Evolutionary conservation across 2,113 vertebrate species (phyloP).

Genomic region (Calidris pugnax): DNA sequence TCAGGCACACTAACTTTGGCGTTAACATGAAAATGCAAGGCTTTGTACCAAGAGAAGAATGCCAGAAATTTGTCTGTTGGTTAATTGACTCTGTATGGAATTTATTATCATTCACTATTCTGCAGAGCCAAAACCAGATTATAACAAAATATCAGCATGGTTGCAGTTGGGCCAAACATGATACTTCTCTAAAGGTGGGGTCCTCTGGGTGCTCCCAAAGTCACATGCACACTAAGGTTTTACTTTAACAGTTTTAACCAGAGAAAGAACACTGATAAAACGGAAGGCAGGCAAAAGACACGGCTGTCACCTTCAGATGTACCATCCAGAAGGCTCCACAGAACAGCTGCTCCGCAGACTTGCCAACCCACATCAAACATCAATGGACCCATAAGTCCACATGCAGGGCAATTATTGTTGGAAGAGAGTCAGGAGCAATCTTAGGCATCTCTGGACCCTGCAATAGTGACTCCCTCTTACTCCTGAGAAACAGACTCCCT

Average conservation of each 20-base stretch:
- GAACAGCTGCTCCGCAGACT: not conserved
- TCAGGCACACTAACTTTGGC: not conserved
- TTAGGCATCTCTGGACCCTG: not conserved
- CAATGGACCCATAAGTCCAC: fast-evolving
- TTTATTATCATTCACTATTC: too few relatives aligned
- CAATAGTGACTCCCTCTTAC: not conserved
- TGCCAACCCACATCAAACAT: not conserved
- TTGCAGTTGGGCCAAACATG: too few relatives aligned
- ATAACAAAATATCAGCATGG: too few relatives aligned
- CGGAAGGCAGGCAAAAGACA: too few relatives aligned
- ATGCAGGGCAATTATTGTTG: not conserved
- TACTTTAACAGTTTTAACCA: too few relatives aligned
- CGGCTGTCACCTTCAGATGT: not conserved
- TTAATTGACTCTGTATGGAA: not conserved
- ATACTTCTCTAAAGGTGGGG: too few relatives aligned
- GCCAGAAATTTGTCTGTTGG: not conserved
- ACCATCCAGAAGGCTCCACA: not conserved
- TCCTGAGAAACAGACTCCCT: not conserved
- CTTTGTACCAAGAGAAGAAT: not conserved
- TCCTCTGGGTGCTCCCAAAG: too few relatives aligned
- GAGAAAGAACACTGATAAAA: too few relatives aligned
- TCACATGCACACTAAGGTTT: too few relatives aligned
- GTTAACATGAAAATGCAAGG: not conserved
- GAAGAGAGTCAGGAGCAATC: not conserved
- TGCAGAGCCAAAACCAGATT: too few relatives aligned